phyloP scores from a whole-genome alignment of 2,113 vertebrate species.

The Corythoichthys intestinalis region DNA sequence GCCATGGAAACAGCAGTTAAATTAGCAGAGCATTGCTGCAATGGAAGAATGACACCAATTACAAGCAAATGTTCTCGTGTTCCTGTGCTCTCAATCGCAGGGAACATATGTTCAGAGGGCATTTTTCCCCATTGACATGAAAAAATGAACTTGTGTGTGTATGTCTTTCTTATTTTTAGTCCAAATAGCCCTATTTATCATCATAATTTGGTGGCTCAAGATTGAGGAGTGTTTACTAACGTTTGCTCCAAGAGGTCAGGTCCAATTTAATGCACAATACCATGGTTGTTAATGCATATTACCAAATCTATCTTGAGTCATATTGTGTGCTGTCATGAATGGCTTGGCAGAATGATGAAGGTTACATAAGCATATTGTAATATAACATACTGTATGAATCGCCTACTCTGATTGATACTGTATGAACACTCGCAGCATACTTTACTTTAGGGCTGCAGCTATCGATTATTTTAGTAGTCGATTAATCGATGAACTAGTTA shows the following conservation, averaged over 20 bases:
- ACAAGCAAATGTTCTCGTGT: neutral
- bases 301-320: neutral
- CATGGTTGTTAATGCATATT: neutral
- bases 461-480: too few relatives aligned
- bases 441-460: too few relatives aligned
- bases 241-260: neutral
- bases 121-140: neutral
- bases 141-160: neutral
- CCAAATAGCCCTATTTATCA: neutral
- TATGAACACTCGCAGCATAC: neutral
- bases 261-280: neutral
- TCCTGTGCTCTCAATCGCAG: constrained; percentile 4
- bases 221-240: neutral
- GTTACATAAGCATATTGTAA: neutral
- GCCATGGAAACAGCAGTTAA: constrained; percentile 50
- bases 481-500: too few relatives aligned
- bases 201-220: neutral
- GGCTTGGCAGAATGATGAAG: neutral
- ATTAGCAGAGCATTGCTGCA: constrained; percentile 27
- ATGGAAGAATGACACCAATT: neutral
- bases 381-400: neutral
- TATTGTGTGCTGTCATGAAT: neutral
- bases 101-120: neutral
- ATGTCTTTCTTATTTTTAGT: neutral
- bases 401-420: neutral